phyloP scores from a whole-genome alignment of 2,113 vertebrate genomes.

The Rhizomys pruinosus region DNA sequence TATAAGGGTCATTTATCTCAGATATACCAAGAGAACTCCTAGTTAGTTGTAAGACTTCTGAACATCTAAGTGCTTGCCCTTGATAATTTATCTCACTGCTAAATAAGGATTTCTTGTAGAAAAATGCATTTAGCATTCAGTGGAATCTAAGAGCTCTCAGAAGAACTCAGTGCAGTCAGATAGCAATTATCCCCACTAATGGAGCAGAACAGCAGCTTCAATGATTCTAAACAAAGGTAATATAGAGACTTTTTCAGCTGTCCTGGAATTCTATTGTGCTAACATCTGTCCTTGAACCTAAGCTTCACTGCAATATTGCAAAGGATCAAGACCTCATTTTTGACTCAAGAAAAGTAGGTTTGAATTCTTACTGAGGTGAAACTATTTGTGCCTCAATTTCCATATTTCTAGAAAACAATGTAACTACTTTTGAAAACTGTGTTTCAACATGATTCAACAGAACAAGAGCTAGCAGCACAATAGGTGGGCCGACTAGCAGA shows the following conservation, averaged over 20 bases:
- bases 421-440: not conserved
- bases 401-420: conserved; percentile 9
- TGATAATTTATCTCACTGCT: conserved; percentile 33
- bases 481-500: not conserved
- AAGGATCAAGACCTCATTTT: not conserved
- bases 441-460: not conserved
- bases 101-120: conserved; percentile 58
- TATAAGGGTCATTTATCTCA: not conserved
- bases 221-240: conserved; percentile 53
- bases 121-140: conserved; percentile 59
- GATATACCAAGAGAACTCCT: not conserved
- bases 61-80: conserved; percentile 23
- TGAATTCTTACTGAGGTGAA: not conserved
- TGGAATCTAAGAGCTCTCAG: conserved; percentile 53
- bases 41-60: conserved; percentile 41
- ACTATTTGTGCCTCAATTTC: not conserved
- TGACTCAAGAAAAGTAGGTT: not conserved
- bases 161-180: conserved; percentile 30
- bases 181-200: conserved; percentile 64
- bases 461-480: not conserved
- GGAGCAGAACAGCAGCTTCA: conserved; percentile 32
- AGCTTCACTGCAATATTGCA: conserved; percentile 27
- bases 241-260: conserved; percentile 45
- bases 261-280: not conserved
- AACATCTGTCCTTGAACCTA: conserved; percentile 21